Evolutionary conservation across 2,113 vertebrate genomes (phyloP).

Genomic region (Promerops cafer): DNA sequence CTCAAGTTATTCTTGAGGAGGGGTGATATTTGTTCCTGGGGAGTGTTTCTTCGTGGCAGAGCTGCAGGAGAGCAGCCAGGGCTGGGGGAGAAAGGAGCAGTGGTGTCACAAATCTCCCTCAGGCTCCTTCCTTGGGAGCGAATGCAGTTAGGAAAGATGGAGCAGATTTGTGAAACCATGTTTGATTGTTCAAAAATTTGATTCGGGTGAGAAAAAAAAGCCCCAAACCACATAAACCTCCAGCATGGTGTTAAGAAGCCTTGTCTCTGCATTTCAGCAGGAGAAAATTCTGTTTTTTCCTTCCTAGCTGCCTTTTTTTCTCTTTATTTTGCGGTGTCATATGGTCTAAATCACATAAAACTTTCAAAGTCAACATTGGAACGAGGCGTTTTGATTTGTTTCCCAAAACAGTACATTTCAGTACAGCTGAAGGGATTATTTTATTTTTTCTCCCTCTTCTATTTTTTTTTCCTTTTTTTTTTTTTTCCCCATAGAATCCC

Average conservation of each 20-base stretch:
- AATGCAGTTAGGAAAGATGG: neutral
- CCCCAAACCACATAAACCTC: neutral
- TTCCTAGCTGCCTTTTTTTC: neutral
- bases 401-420: conserved; percentile 42
- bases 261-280: neutral
- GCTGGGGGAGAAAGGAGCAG: neutral
- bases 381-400: conserved; percentile 48
- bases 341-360: conserved; percentile 55
- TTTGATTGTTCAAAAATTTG: neutral
- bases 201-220: neutral
- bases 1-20: neutral
- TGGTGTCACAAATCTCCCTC: neutral
- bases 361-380: conserved; percentile 47
- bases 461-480: too few species aligned
- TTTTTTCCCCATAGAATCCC: neutral
- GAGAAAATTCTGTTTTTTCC: neutral
- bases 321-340: conserved; percentile 50
- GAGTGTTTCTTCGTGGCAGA: neutral
- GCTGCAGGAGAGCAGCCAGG: neutral
- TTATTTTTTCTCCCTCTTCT: neutral
- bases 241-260: neutral
- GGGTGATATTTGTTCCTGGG: neutral
- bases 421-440: conserved; percentile 3
- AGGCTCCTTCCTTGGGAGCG: neutral
- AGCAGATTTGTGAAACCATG: neutral